Evolutionary conservation across 2,797 vertebrate genomes (phyloP), one percentile per base, ranked within the genome.

Genomic region (Pseudocheirus occidentalis): DNA sequence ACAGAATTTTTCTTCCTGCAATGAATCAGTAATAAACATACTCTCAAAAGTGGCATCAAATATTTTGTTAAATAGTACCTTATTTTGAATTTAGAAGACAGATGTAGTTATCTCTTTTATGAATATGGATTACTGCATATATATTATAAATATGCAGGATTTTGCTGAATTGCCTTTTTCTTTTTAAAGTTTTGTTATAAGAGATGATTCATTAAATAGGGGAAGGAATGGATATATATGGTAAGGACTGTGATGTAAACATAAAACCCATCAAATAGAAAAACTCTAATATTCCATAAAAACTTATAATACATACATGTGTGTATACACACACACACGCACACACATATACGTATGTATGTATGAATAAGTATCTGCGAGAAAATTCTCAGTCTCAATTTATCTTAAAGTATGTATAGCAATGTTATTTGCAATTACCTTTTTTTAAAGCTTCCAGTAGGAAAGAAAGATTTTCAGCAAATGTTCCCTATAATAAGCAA

Each of bases 401-500:
- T 21, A 73, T 40, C n/a, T 73, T 18, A n/a, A n/a, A 73, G 18
- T n/a, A 5, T 7, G 16, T 2, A 73, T 73, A n/a, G n/a, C 40
- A 81, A 1, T 81, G 21, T 89, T 24, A 27, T 34, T 66, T 56
- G 58, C 12, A 90, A 58, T 97, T 95, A 99, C 99, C 99, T 99
- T 98, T 99, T 98, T 99, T 99, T 94, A 99, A 98, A 0, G 99
- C 99, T 96, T 99, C 99, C 62, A 99, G 98, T n/a, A 99, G 99
- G 97, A 99, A 99, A 0, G 98, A 98, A 94, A 99, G 98, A 95
- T 99, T 99, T 98, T 99, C 99, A 59, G 99, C 99, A 99, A 99
- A 99, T 94, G 99, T 99, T 92, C 99, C 99, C 99, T 99, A 95
- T 46, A 81, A 66, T 16, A 34, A 73, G 58, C 95, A 96, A 0